Percentiles rank a stretch among this genome's conserved stretches.
phyloP scores from a whole-genome alignment of 2,888 invertebrate genomes.

The Melanostoma scalare region DNA sequence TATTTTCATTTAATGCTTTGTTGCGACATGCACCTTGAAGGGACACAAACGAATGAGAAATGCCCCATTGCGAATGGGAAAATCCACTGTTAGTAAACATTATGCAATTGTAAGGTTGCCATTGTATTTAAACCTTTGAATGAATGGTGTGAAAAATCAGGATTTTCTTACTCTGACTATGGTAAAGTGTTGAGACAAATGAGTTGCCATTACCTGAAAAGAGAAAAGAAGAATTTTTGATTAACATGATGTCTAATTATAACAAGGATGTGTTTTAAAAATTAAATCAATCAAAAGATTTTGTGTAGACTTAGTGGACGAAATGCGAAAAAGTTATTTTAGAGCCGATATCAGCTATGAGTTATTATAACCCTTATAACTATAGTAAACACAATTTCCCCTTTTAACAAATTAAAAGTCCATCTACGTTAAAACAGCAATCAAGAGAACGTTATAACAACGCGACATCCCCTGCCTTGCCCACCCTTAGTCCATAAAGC shows the following conservation, averaged over 20 bases:
- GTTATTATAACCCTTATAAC: no score
- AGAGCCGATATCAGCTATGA: no score
- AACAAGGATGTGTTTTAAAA: background rate
- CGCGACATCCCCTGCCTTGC: background rate
- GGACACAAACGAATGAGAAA: constrained; percentile 54
- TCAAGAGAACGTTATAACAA: constrained; percentile 2
- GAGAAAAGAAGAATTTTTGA: constrained; percentile 11
- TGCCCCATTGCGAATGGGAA: constrained; percentile 41
- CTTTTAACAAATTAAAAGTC: no score
- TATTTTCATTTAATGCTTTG: constrained; percentile 46
- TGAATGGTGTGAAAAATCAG: constrained; percentile 24
- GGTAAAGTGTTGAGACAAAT: background rate
- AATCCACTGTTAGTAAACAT: constrained; percentile 60
- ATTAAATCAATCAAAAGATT: background rate
- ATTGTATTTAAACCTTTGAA: constrained; percentile 6
- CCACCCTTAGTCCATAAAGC: background rate
- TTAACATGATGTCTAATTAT: background rate
- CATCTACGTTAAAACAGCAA: no score
- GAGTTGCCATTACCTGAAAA: constrained; percentile 45
- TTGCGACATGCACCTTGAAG: constrained; percentile 64
- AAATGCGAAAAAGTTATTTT: no score
- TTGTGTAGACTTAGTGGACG: no score
- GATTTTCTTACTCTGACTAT: constrained; percentile 11
- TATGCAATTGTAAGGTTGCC: constrained; percentile 50
- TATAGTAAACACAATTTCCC: no score